Base-by-base conservation (phyloP, 2,113 vertebrate genomes). In the Scortum barcoo region DNA sequence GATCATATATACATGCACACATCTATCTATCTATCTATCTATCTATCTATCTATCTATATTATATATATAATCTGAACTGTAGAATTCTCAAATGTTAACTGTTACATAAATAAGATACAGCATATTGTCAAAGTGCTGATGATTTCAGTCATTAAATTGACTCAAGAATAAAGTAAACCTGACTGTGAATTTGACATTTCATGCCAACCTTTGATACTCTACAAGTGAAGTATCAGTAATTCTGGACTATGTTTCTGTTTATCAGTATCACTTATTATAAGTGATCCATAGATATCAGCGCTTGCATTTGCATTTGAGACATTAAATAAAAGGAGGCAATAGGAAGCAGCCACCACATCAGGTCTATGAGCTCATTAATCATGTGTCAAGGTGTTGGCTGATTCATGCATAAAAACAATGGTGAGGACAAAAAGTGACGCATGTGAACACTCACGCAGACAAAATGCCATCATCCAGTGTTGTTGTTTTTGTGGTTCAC, bases 331-430 rank as follows among this genome's bases (percentile, higher is more conserved):
- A 36, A n/a, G 4, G 17, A 38, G 50, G 3, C 33, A n/a, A 40
- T 5, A 42, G 20, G 40, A 77, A 42, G 24, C 33, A 16, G 16
- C 12, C 30, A 16, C 14, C 61, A 56, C 7, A 68, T 54, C 40
- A 46, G 40, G 36, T 36, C 63, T 66, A 30, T 71, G 67, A 88
- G 73, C 51, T 83, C n/a, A 69, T 86, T 76, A 75, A 36, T 83
- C 76, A 82, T 57, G 24, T 33, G 65, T 53, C 11, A 22, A 81
- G 58, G 78, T 56, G 68, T 70, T 33, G 11, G 63, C 33, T 83
- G 86, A 82, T 65, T 89, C 75, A 86, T 44, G 46, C 78, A 51
- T 22, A 63, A 53, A 42, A 72, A 75, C 61, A 74, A 48, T 24
- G 53, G 58, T 57, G 57, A 56, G 38, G 26, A 72, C 26, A 44